phyloP scores from a whole-genome alignment of 2,888 invertebrate species.

The Clanis bilineata region DNA sequence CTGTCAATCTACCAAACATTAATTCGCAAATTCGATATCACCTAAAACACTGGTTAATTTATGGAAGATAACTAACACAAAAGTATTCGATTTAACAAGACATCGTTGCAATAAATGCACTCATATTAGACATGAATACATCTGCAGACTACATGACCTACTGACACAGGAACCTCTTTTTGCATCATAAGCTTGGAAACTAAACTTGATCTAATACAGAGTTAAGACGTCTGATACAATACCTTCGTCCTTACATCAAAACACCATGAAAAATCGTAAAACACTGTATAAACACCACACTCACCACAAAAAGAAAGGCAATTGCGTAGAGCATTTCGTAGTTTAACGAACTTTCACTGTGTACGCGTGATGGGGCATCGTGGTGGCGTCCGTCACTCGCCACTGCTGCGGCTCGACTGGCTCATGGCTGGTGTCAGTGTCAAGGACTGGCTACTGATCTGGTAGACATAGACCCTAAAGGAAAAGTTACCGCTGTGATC shows the following conservation, averaged over 20 bases:
- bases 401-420: constrained; percentile 65
- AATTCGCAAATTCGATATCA: background rate
- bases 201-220: background rate
- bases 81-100: background rate
- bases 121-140: background rate
- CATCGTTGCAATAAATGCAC: background rate
- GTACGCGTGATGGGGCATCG: constrained; percentile 60
- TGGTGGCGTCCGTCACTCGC: constrained; percentile 56
- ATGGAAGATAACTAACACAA: background rate
- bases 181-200: constrained; percentile 5
- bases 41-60: background rate
- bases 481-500: constrained; percentile 53
- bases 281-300: constrained; percentile 52
- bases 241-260: constrained; percentile 1
- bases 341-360: constrained; percentile 78
- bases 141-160: constrained; percentile 10
- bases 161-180: constrained; percentile 10
- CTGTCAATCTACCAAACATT: background rate
- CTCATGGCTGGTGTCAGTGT: constrained; percentile 54
- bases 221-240: constrained; percentile 1
- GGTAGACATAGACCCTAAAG: constrained; percentile 52
- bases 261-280: constrained; percentile 1
- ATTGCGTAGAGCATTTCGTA: constrained; percentile 75
- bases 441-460: constrained; percentile 61
- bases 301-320: constrained; percentile 80